Percentiles rank a stretch among this genome's conserved stretches.
Conservation (phyloP, 1,140 invertebrate genomes). For the Aleiodes sp. region DNA sequence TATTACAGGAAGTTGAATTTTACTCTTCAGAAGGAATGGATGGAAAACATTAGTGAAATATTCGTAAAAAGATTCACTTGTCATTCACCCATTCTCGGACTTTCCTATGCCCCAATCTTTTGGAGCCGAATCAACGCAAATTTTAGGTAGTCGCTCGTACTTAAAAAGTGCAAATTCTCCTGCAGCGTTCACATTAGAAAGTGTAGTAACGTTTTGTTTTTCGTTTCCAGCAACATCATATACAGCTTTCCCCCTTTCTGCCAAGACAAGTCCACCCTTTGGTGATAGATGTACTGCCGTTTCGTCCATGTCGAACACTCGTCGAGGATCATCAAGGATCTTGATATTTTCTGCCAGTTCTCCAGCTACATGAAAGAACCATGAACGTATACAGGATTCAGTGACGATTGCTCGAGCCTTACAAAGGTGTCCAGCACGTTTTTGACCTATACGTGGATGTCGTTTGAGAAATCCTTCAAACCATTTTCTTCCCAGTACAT, state of each 20-base stretch:
- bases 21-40: too few species aligned
- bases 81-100: too few species aligned
- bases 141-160: too few species aligned
- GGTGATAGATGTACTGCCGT: slow-evolving; percentile 47
- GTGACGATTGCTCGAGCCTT: slow-evolving; percentile 37
- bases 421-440: slow-evolving; percentile 42
- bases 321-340: slow-evolving; percentile 39
- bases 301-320: slow-evolving; percentile 53
- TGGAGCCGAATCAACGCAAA: too few species aligned
- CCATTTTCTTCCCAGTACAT: too few species aligned
- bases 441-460: slow-evolving; percentile 37
- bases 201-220: slow-evolving; percentile 57
- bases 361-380: slow-evolving; percentile 40
- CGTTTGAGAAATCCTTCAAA: too few species aligned
- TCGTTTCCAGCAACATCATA: slow-evolving; percentile 46
- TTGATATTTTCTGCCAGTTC: slow-evolving; percentile 37
- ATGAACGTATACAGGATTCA: slow-evolving; percentile 41
- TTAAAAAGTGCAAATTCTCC: too few species aligned
- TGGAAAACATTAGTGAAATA: too few species aligned
- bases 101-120: too few species aligned
- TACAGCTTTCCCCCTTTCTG: slow-evolving; percentile 48
- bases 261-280: slow-evolving; percentile 46
- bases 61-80: too few species aligned
- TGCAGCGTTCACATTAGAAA: too few species aligned
- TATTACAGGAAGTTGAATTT: too few species aligned